Evolutionary conservation across 2,113 vertebrate species (phyloP), one percentile per base, ranked within the genome.

Genomic region (Toxotes jaculatrix): DNA sequence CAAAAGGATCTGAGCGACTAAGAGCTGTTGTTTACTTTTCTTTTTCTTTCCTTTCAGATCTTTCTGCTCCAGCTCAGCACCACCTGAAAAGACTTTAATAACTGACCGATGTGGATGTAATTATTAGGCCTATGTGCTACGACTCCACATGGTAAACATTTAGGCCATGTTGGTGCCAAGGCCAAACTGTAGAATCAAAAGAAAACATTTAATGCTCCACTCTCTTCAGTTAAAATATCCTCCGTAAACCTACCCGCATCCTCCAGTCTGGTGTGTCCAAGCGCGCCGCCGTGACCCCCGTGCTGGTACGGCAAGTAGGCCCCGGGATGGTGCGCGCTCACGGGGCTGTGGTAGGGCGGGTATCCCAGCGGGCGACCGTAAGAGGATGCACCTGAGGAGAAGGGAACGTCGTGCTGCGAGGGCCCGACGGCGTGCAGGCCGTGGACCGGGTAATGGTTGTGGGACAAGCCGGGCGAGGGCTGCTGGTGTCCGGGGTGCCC

Each of bases 271-370:
- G 88, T 90, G 83, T 94, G 96, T 27, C 90, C 91, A 45, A 88
- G 82, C 87, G 92, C 89, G 91, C 91, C 83, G 87, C 92, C 79
- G 90, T 94, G 93, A 68, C 88, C 82, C 67, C 79, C 91, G 73
- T 94, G 95, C 81, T 95, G 96, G 82, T 96, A 96, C 38, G 93
- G 78, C 86, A 97, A 92, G 92, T 97, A 97, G 12, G 96, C 85
- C 56, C 94, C 93, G 6, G 93, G 86, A 57, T 94, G 95, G 71
- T 95, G 95, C 82, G 94, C 82, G 83, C 84, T 74, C 81, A 92
- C 92, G 12, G 88, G 74, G 75, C 92, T 86, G 73, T 96, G 82
- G 79, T 96, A 97, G 4, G 96, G 83, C 45, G 96, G 89, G 83
- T 95, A 97, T 7, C 94, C 91, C 74, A 96, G 91, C 47, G 96